Evolutionary conservation across 1,140 invertebrate genomes (phyloP).

Genomic region (Cyclargus thomasi): DNA sequence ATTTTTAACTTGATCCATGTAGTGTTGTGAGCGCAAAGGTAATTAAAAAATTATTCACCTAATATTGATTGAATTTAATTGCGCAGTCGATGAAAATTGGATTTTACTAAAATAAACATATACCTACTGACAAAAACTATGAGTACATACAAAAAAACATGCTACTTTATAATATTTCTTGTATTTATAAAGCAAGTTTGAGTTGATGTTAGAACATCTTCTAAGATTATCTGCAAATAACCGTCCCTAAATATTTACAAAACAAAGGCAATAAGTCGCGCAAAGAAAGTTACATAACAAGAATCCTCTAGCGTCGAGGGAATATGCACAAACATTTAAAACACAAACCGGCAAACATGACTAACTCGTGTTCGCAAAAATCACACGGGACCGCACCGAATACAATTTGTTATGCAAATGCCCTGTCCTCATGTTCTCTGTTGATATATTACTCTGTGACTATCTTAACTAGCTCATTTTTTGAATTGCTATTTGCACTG

Average conservation of each 20-base stretch:
- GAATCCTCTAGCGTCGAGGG: conserved; percentile 20
- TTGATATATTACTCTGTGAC: conserved; percentile 24
- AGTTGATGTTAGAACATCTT: no score
- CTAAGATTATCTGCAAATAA: not conserved
- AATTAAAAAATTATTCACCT: no score
- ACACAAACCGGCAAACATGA: conserved; percentile 30
- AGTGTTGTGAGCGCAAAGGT: no score
- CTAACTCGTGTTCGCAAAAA: conserved; percentile 38
- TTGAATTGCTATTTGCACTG: not conserved
- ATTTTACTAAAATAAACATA: no score
- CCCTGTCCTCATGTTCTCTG: conserved; percentile 20
- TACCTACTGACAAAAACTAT: no score
- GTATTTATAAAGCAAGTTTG: no score
- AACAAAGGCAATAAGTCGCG: not conserved
- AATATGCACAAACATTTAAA: conserved; percentile 27
- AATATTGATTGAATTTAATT: no score
- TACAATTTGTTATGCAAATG: conserved; percentile 50
- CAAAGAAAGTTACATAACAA: conserved; percentile 11
- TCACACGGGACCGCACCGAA: conserved; percentile 32
- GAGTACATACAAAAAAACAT: no score
- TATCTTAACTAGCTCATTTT: not conserved
- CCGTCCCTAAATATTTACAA: not conserved
- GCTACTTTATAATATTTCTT: no score
- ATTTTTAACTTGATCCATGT: not conserved
- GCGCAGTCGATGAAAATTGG: no score